Conservation (phyloP, 2,113 vertebrate species). For the Psilopogon haemacephalus region DNA sequence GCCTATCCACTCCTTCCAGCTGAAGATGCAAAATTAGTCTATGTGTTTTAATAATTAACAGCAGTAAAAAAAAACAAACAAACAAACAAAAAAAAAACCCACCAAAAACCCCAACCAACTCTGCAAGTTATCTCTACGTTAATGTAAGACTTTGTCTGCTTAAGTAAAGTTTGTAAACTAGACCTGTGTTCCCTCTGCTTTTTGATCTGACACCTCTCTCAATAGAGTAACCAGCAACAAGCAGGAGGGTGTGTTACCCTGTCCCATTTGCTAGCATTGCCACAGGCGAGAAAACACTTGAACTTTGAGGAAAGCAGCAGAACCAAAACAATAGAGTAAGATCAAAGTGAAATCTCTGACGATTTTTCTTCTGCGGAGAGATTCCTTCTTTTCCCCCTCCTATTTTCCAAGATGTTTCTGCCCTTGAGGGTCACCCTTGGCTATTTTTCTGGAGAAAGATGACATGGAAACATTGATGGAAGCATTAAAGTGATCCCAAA, state of each 20-base stretch:
- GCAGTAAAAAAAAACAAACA: not conserved
- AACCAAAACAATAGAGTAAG: slow-evolving; percentile 46
- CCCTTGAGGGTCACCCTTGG: not conserved
- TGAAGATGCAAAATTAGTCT: not conserved
- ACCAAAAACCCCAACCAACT: no score
- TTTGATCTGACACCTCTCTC: slow-evolving; percentile 35
- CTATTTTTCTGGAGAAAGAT: not conserved
- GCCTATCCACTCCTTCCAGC: not conserved
- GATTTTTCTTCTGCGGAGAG: not conserved
- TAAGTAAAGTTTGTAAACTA: slow-evolving; percentile 2
- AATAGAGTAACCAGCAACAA: slow-evolving; percentile 29
- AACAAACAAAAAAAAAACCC: no score
- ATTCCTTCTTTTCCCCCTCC: not conserved
- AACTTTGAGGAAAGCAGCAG: slow-evolving; percentile 37
- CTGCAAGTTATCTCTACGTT: not conserved
- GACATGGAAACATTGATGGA: not conserved
- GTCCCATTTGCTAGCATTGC: slow-evolving; percentile 10
- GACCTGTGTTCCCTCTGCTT: slow-evolving; percentile 12
- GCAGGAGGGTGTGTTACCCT: not conserved
- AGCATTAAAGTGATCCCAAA: not conserved
- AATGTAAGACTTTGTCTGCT: not conserved
- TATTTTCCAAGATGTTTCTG: not conserved
- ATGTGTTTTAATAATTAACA: slow-evolving; percentile 2
- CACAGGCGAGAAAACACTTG: slow-evolving; percentile 45
- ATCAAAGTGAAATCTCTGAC: slow-evolving; percentile 38